Percentiles rank a stretch among this genome's conserved stretches.
These are phyloP conservation scores for Tinea trinotella DNA, from an alignment of 2,888 invertebrate species.

Conservation along the genomic window DNA sequence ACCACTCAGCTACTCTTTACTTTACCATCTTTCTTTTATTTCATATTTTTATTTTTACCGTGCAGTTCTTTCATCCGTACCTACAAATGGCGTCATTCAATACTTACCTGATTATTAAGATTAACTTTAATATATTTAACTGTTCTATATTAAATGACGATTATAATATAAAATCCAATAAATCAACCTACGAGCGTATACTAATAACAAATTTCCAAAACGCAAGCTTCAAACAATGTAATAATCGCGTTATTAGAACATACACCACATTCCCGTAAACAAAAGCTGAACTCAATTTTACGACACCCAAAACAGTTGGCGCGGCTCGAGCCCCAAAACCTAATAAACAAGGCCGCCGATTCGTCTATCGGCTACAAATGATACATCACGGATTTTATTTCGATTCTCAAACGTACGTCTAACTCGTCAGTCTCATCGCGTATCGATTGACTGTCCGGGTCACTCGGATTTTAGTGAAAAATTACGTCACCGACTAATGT, in stretches of 20 bases:
- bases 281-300: constrained; percentile 10
- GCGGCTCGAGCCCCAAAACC: constrained; percentile 14
- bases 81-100: no score
- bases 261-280: constrained; percentile 1
- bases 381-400: constrained; percentile 15
- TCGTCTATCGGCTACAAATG: constrained; percentile 17
- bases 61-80: no score
- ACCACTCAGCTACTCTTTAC: no score
- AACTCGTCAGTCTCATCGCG: constrained; percentile 1
- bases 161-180: no score
- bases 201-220: no score
- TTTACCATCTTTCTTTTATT: no score
- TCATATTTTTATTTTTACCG: no score
- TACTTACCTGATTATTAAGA: no score
- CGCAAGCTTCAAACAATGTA: constrained; percentile 6
- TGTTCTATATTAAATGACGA: no score
- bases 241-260: constrained; percentile 1
- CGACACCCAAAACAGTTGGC: constrained; percentile 15
- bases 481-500: neutral
- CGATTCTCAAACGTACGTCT: constrained; percentile 13
- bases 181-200: no score
- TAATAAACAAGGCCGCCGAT: constrained; percentile 20
- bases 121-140: no score
- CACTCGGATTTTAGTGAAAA: constrained; percentile 5
- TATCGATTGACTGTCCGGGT: constrained; percentile 8